Percentiles rank a stretch among this genome's conserved stretches.
These are phyloP conservation scores for Oligia fasciuncula DNA, from an alignment of 2,888 invertebrate species.

Conservation along the genomic window DNA sequence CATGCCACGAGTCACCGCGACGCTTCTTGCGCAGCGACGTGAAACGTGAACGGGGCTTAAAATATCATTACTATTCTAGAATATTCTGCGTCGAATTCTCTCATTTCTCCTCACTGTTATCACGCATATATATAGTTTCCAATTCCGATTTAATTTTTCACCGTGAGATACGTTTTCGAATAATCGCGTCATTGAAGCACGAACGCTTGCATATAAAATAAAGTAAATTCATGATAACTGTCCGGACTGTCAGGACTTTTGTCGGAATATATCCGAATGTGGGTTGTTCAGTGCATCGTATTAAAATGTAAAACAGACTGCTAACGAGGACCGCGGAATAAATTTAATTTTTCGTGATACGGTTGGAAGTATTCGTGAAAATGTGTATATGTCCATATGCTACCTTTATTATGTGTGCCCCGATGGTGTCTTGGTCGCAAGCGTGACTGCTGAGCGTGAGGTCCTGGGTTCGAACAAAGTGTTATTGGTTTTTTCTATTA, in stretches of 20 bases:
- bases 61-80: constrained; percentile 24
- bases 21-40: neutral
- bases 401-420: neutral
- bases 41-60: neutral
- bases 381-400: neutral
- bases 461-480: neutral
- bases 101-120: constrained; percentile 17
- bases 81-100: neutral
- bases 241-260: constrained; percentile 24
- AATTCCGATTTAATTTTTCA: constrained; percentile 37
- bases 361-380: constrained; percentile 14
- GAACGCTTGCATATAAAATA: constrained; percentile 36
- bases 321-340: constrained; percentile 49
- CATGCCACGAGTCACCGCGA: neutral
- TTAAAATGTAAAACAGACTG: constrained; percentile 60
- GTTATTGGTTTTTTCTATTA: neutral
- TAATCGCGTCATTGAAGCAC: constrained; percentile 34
- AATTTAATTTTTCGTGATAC: constrained; percentile 53
- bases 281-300: constrained; percentile 37
- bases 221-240: constrained; percentile 40
- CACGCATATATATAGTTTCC: constrained; percentile 19
- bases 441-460: too few species aligned
- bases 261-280: constrained; percentile 28
- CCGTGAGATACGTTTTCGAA: constrained; percentile 25
- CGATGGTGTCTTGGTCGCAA: neutral